Evolutionary conservation across 2,797 vertebrate species (phyloP).

Genomic region (Prionace glauca): DNA sequence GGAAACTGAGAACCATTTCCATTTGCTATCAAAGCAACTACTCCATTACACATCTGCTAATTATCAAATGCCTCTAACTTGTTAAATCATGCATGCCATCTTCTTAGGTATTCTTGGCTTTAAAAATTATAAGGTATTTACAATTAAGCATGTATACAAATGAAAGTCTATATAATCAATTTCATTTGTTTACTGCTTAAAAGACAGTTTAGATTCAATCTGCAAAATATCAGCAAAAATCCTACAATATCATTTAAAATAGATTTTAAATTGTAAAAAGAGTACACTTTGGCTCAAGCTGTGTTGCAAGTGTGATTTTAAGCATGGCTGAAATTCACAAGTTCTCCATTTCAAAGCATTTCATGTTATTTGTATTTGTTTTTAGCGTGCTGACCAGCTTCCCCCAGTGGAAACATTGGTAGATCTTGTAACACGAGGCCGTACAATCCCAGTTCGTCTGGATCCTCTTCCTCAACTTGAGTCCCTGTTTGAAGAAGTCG

Average conservation of each 20-base stretch:
- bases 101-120: not conserved
- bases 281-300: not conserved
- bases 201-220: not conserved
- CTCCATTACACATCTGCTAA: not conserved
- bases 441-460: constrained; percentile 78
- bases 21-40: not conserved
- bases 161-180: not conserved
- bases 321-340: not conserved
- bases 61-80: not conserved
- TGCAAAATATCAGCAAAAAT: not conserved
- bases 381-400: not conserved
- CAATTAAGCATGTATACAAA: no score
- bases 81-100: not conserved
- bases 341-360: not conserved
- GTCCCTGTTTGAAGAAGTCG: constrained; percentile 74
- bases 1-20: not conserved
- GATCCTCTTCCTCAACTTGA: constrained; percentile 78
- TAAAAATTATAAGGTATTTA: not conserved
- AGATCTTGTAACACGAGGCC: constrained; percentile 80
- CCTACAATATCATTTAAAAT: not conserved
- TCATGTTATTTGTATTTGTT: not conserved
- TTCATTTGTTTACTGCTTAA: not conserved
- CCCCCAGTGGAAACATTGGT: constrained; percentile 69
- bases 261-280: not conserved
- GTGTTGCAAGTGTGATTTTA: not conserved